phyloP scores from a whole-genome alignment of 2,113 vertebrate genomes.

The Pogona vitticeps region DNA sequence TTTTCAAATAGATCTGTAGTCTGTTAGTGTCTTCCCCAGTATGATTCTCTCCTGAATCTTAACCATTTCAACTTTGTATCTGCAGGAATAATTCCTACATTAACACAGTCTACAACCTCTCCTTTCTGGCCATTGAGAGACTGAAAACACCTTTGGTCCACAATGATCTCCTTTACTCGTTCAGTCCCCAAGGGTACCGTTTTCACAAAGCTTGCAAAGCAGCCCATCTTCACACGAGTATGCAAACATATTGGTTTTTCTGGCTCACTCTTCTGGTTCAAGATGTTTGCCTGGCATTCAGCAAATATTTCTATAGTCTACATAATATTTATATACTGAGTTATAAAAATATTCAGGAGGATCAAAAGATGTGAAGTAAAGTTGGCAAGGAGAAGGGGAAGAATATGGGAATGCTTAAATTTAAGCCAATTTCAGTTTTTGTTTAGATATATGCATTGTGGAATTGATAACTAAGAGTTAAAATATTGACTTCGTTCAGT shows the following conservation, averaged over 20 bases:
- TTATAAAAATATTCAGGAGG: neutral
- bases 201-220: slow-evolving; percentile 72
- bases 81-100: slow-evolving; percentile 79
- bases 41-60: neutral
- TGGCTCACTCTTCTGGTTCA: neutral
- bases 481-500: neutral
- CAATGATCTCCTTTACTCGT: slow-evolving; percentile 76
- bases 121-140: slow-evolving; percentile 62
- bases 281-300: neutral
- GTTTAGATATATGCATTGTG: neutral
- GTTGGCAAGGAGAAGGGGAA: neutral
- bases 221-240: slow-evolving; percentile 83
- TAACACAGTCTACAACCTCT: slow-evolving; percentile 82
- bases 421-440: neutral
- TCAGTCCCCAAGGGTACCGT: slow-evolving; percentile 75
- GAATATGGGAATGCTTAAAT: neutral
- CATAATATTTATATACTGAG: neutral
- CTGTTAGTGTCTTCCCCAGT: neutral
- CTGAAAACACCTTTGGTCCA: slow-evolving; percentile 71
- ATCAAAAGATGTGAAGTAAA: neutral
- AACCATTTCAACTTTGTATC: slow-evolving; percentile 24
- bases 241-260: neutral
- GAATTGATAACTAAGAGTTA: neutral
- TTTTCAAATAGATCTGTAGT: neutral
- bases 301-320: neutral